A percentile compares a stretch with the other conserved stretches of the same genome.
Evolutionary conservation across 2,888 invertebrate genomes (phyloP).

Genomic region (Athripsodes cinereus): DNA sequence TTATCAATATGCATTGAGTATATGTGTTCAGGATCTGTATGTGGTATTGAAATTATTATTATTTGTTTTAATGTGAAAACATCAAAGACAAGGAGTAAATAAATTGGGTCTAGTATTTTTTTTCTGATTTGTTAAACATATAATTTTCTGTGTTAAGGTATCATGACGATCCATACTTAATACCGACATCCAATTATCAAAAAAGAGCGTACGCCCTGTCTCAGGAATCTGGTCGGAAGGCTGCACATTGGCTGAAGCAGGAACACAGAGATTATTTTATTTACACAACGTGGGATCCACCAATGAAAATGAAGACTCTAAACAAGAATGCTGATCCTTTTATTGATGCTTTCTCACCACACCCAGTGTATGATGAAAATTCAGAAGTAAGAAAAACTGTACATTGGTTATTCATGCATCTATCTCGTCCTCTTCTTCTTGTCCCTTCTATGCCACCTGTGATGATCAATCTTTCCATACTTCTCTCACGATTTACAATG

Average conservation of each 20-base stretch:
- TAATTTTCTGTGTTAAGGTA: conserved; percentile 41
- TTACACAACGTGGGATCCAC: conserved; percentile 58
- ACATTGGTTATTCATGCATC: no score
- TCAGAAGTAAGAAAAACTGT: conserved; percentile 49
- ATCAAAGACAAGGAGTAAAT: no score
- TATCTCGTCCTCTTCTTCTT: no score
- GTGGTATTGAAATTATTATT: no score
- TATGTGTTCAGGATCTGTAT: no score
- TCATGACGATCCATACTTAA: conserved; percentile 86
- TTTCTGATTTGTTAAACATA: no score
- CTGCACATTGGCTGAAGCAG: conserved; percentile 76
- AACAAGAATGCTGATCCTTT: conserved; percentile 54
- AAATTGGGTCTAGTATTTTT: no score
- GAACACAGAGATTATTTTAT: conserved; percentile 66
- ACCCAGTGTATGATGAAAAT: conserved; percentile 61
- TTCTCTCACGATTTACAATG: no score
- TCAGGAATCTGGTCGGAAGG: conserved; percentile 79
- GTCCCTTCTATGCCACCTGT: no score
- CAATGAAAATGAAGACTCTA: conserved; percentile 46
- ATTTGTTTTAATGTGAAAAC: no score
- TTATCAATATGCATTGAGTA: no score
- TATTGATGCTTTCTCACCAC: conserved; percentile 65
- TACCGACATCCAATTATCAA: conserved; percentile 65
- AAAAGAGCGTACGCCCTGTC: conserved; percentile 71
- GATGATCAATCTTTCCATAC: no score